Percentiles rank a stretch among this genome's conserved stretches.
Conservation (phyloP, 2,113 vertebrate genomes). For the Chloropsis cyanopogon region DNA sequence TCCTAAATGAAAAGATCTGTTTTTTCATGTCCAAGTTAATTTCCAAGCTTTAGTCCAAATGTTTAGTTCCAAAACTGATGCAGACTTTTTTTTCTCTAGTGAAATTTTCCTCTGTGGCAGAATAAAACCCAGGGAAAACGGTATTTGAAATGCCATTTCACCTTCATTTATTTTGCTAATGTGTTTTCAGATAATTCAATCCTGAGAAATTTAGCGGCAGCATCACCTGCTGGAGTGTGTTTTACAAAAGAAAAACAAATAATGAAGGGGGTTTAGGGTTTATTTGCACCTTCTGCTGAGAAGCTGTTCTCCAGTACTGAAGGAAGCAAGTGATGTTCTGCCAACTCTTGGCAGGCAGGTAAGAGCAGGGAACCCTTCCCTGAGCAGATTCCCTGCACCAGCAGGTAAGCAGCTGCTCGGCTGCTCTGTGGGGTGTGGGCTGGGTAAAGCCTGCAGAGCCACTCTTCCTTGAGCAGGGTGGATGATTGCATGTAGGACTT, state of each 20-base stretch:
- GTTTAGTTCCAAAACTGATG: neutral
- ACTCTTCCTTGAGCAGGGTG: neutral
- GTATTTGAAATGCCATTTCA: neutral
- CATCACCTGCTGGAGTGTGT: constrained; percentile 14
- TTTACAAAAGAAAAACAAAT: neutral
- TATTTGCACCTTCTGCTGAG: neutral
- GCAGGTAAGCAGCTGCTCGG: neutral
- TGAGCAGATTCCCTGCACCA: neutral
- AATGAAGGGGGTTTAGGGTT: neutral
- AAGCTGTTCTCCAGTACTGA: neutral
- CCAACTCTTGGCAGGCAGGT: neutral
- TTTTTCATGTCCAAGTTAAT: neutral
- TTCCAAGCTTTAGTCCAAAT: neutral
- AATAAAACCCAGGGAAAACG: neutral
- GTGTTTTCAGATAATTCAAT: neutral
- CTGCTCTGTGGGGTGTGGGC: neutral
- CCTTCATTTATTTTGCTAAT: neutral
- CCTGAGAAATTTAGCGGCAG: neutral
- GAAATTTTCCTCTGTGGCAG: neutral
- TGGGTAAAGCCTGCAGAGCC: neutral
- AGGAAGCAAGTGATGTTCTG: neutral
- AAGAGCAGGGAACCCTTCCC: neutral
- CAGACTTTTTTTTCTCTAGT: neutral
- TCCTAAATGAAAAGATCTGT: neutral
- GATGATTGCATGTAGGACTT: neutral